Base-by-base conservation (phyloP, 92 coral and sea anemone species). In the Umimayanthus kanabou region DNA sequence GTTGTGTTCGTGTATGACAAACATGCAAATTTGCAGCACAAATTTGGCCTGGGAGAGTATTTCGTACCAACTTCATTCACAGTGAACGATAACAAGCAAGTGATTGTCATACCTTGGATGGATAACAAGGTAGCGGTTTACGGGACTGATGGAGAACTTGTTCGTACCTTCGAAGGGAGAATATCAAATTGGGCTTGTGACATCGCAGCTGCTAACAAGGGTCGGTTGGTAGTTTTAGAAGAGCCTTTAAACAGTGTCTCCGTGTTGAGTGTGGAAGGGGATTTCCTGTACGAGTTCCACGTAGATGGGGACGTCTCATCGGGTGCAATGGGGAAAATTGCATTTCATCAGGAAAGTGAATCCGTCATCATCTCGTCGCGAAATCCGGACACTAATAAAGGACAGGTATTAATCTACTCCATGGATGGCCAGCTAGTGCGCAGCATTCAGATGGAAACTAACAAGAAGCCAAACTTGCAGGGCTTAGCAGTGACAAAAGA, bases 371-470 rank as follows among this genome's bases (percentile, higher is more conserved):
- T 88, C 86, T 65, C 85, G 8, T 75, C 79, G 23, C 5, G 49
- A 42, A 75, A 75, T 10, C 79, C 26, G 16, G 77, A 61, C 79
- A 75, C 39, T 14, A 28, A 75, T 18, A 50, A 53, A 15, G 79
- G 79, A 22, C 89, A 39, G 42, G 79, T 37, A 26, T 75, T 22
- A 86, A 53, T 86, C 16, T 86, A 47, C 84, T 76, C 89, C 40
- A 30, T 25, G 58, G 89, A 76, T 86, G 89, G 89, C 50, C 39
- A 76, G 55, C 29, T 86, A 28, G 83, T 75, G 37, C 84, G 89
- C 82, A 30, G 58, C 53, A 58, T 71, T 55, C 42, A 57, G 53
- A 0, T 61, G 64, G 39, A 76, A 26, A 72, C 47, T 0, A 69
- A 58, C 7, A 9, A 2, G 16, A 33, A 39, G 47, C 10, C 6